phyloP scores from a whole-genome alignment of 1,140 invertebrate species.

The Euborellia annulipes region DNA sequence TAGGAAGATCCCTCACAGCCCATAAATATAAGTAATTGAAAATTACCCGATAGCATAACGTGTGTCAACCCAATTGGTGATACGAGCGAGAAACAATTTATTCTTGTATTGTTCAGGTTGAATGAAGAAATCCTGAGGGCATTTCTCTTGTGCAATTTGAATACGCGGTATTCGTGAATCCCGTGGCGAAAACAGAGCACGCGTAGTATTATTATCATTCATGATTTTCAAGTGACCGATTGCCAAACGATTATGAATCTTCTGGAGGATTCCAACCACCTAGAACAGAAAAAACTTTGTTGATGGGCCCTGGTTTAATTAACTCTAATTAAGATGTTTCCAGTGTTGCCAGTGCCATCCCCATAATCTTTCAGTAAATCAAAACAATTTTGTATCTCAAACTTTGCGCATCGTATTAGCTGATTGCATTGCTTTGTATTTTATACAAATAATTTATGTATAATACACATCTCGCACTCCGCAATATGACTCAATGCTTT shows the following conservation, averaged over 20 bases:
- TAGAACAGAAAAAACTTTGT: no score
- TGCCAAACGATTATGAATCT: constrained; percentile 43
- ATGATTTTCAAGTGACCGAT: constrained; percentile 47
- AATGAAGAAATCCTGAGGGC: constrained; percentile 39
- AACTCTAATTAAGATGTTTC: neutral
- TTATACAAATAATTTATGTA: no score
- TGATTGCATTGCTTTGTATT: neutral
- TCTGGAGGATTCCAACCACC: constrained; percentile 34
- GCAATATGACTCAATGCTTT: neutral
- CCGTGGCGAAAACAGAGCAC: constrained; percentile 47
- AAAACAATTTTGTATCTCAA: neutral
- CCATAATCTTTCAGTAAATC: constrained; percentile 1
- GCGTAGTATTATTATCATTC: constrained; percentile 35
- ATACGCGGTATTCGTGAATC: constrained; percentile 57
- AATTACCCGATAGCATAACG: constrained; percentile 32
- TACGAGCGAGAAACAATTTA: constrained; percentile 48
- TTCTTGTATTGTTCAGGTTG: constrained; percentile 37
- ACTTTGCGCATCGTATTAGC: neutral
- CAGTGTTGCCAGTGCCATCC: neutral
- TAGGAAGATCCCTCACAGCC: no score
- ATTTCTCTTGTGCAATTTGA: constrained; percentile 40
- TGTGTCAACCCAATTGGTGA: constrained; percentile 46
- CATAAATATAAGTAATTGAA: neutral
- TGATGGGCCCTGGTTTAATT: no score
- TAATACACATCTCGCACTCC: no score